Conservation (phyloP, 1,140 invertebrate genomes). For the Lasioglossum baleicum region DNA sequence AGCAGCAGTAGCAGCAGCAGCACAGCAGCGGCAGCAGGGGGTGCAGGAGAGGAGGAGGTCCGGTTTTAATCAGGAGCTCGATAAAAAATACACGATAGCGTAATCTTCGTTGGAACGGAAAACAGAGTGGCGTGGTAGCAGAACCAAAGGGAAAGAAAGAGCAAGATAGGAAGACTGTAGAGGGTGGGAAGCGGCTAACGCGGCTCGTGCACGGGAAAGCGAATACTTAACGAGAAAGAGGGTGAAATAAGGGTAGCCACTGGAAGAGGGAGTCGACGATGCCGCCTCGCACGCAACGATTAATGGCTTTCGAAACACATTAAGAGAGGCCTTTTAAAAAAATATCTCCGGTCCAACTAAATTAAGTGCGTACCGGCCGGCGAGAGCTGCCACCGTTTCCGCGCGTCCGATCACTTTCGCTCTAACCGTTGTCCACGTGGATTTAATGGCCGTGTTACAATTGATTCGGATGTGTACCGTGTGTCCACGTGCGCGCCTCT, state of each 20-base stretch:
- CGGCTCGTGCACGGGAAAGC: slow-evolving; percentile 54
- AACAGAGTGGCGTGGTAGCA: slow-evolving; percentile 46
- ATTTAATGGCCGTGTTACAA: slow-evolving; percentile 24
- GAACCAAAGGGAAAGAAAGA: slow-evolving; percentile 36
- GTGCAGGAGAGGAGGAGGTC: slow-evolving; percentile 43
- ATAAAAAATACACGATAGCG: slow-evolving; percentile 70
- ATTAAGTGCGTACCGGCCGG: slow-evolving; percentile 32
- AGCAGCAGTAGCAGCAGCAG: too few species aligned
- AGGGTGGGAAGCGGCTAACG: slow-evolving; percentile 52
- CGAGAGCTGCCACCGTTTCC: not conserved
- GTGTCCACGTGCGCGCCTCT: not conserved
- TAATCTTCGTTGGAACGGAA: slow-evolving; percentile 66
- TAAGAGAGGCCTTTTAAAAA: slow-evolving; percentile 53
- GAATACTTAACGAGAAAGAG: slow-evolving; percentile 59
- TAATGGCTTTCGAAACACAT: slow-evolving; percentile 63
- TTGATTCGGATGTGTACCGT: not conserved
- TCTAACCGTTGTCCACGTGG: not conserved
- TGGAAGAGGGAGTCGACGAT: slow-evolving; percentile 13
- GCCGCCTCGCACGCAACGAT: slow-evolving; percentile 57
- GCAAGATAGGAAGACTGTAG: slow-evolving; percentile 53
- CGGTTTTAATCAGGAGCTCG: slow-evolving; percentile 64
- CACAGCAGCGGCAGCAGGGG: not conserved
- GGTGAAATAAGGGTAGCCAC: slow-evolving; percentile 44
- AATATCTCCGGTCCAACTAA: slow-evolving; percentile 19
- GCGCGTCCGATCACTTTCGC: not conserved